phyloP scores from a whole-genome alignment of 2,797 vertebrate species.

The Chelmon rostratus region DNA sequence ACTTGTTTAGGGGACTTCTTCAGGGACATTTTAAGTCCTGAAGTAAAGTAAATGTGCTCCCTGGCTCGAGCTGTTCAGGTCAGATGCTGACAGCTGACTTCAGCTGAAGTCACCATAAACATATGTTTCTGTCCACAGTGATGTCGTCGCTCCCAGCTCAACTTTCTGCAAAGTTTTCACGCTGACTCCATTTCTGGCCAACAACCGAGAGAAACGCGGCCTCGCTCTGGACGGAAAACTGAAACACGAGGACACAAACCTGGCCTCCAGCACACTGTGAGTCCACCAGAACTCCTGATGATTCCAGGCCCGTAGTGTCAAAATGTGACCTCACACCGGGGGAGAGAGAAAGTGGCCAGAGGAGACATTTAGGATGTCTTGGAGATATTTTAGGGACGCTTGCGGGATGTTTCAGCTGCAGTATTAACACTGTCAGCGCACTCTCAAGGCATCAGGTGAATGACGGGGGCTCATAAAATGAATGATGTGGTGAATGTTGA shows the following conservation, averaged over 20 bases:
- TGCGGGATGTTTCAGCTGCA: not conserved
- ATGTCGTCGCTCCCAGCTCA: constrained; percentile 92
- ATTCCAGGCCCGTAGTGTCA: not conserved
- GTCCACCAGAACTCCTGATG: constrained; percentile 44
- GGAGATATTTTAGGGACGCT: no score
- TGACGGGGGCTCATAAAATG: no score
- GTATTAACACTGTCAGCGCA: not conserved
- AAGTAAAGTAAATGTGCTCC: not conserved
- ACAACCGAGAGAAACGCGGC: constrained; percentile 95
- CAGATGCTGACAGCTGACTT: not conserved
- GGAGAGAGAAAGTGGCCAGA: no score
- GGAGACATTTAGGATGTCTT: no score
- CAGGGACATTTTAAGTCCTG: no score
- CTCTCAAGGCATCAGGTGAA: no score
- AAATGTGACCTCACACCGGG: no score
- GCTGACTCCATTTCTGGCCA: constrained; percentile 93
- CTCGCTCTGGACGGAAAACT: constrained; percentile 95
- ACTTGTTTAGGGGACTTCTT: no score
- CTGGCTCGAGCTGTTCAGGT: not conserved
- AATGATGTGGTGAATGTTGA: no score
- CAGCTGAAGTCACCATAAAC: not conserved
- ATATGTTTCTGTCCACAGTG: constrained; percentile 77
- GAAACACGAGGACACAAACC: constrained; percentile 97
- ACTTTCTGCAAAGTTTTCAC: constrained; percentile 98
- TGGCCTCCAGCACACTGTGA: constrained; percentile 97